Conservation (phyloP, 2,113 vertebrate species). For the Alaudala cheleensis region DNA sequence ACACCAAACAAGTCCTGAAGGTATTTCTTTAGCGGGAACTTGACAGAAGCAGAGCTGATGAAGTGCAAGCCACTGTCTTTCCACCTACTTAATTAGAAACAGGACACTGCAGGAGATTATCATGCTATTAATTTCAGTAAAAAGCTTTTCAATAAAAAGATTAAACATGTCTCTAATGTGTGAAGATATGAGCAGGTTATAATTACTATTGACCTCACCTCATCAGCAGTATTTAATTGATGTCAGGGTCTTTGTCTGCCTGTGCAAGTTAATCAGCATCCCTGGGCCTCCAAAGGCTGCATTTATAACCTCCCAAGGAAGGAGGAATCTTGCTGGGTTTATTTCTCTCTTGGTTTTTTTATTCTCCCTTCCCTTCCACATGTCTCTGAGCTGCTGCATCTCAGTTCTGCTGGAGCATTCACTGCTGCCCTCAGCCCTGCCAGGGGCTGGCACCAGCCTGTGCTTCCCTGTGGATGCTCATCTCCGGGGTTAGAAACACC, state of each 20-base stretch:
- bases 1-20: background rate
- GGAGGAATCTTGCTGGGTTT: background rate
- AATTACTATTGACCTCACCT: constrained; percentile 48
- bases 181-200: constrained; percentile 15
- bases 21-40: background rate
- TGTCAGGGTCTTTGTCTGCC: constrained; percentile 36
- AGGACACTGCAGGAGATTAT: background rate
- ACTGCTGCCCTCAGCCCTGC: background rate
- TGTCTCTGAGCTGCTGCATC: background rate
- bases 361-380: background rate
- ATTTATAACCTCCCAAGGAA: background rate
- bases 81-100: background rate
- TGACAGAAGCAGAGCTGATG: background rate
- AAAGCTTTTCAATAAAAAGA: background rate
- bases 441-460: background rate
- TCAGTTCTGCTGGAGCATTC: constrained; percentile 31
- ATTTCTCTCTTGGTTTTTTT: background rate
- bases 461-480: background rate
- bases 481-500: background rate
- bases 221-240: constrained; percentile 42
- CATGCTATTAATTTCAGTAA: background rate
- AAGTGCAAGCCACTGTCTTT: background rate
- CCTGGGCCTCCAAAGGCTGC: background rate
- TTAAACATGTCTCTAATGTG: background rate
- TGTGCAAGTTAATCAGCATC: constrained; percentile 12